These are phyloP conservation scores for Tapera naevia DNA, from an alignment of 2,797 vertebrate species.

Conservation along the genomic window DNA sequence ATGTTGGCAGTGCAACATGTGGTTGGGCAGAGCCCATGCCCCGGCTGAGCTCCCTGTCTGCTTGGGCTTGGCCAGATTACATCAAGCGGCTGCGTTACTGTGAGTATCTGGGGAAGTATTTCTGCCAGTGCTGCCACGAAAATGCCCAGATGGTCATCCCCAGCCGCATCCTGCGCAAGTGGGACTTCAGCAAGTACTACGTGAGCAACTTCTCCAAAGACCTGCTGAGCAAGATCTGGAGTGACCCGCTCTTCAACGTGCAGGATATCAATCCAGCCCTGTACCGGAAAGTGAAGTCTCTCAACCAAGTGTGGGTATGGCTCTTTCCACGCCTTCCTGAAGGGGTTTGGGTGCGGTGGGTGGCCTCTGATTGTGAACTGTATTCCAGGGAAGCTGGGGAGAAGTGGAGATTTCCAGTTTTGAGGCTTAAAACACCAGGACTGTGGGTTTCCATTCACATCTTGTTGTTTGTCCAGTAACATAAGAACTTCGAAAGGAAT, in stretches of 20 bases:
- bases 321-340: neutral
- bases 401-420: neutral
- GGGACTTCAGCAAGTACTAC: slow-evolving; percentile 96
- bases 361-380: neutral
- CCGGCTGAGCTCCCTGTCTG: neutral
- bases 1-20: neutral
- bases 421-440: neutral
- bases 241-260: slow-evolving; percentile 93
- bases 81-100: slow-evolving; percentile 96
- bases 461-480: neutral
- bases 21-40: neutral
- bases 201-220: slow-evolving; percentile 98
- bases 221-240: slow-evolving; percentile 92
- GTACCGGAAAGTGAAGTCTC: slow-evolving; percentile 90
- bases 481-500: neutral
- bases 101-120: slow-evolving; percentile 96
- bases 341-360: neutral
- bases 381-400: neutral
- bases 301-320: slow-evolving; percentile 89
- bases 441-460: neutral
- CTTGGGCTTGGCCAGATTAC: slow-evolving; percentile 81
- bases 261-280: slow-evolving; percentile 90
- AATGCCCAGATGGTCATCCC: slow-evolving; percentile 90
- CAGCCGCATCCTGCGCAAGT: slow-evolving; percentile 90
- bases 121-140: slow-evolving; percentile 98